Evolutionary conservation across 1,140 invertebrate genomes (phyloP), one percentile per base, ranked within the genome.

Genomic region (Pseudachorutes palmiensis): DNA sequence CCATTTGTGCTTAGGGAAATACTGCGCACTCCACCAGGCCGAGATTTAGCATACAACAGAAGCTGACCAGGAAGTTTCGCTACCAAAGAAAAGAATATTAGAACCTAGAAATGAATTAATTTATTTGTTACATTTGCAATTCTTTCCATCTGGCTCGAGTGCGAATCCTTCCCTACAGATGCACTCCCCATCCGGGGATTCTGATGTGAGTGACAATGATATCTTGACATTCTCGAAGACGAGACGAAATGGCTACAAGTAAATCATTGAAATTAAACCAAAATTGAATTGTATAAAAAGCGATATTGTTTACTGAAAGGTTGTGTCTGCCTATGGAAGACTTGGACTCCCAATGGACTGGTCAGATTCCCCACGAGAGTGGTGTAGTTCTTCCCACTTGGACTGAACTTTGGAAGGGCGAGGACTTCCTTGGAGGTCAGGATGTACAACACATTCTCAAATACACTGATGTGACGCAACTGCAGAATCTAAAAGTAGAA

Each of bases 321-420:
- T 78, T 91, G 89, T 60, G 84, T 79, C 76, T 87, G 87, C 62
- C 84, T 79, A 76, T 91, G 88, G 77, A 83, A 89, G 33, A 88
- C 83, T 62, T 87, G 82, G 67, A 87, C 83, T 71, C 84, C 81
- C 73, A 82, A 83, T 26, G 86, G 86, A 1, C 82, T 77, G 45
- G 79, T 80, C 19, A 80, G 77, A 75, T 83, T 82, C 14, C 70
- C 65, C 26, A 76, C 72, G 5, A 83, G 74, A 14, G 75, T 77
- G 64, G 76, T 75, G 65, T 76, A 74, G 65, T 80, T 77, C 24
- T 26, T 55, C 24, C 51, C 51, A 2, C 41, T 77, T 0, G 81
- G 71, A 45, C 82, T 77, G 63, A 80, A 82, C 76, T 84, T 85
- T 72, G 84, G 79, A 45, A 88, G 73, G 61, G 80, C 77, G 59